Evolutionary conservation across 2,797 vertebrate genomes (phyloP).

Genomic region (Synanceia verrucosa): DNA sequence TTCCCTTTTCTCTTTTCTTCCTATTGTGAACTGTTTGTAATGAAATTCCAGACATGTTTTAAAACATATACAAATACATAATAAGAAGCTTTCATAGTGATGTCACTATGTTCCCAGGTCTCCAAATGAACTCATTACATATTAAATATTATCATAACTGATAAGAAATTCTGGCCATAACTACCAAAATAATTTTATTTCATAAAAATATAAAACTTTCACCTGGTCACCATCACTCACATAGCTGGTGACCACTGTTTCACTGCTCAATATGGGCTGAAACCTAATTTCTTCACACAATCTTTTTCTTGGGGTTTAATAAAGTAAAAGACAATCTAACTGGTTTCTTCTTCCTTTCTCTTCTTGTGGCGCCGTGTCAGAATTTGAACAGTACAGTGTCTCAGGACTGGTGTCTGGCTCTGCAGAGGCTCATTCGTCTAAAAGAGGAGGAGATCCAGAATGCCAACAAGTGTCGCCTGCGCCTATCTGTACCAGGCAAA

Average conservation of each 20-base stretch:
- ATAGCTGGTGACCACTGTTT: too few species aligned
- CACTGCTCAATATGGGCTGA: too few species aligned
- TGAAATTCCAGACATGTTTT: neutral
- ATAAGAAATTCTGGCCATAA: neutral
- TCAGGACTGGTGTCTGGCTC: constrained; percentile 92
- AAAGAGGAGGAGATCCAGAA: constrained; percentile 94
- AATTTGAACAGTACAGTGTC: constrained; percentile 92
- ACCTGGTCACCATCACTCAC: too few species aligned
- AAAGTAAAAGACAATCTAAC: neutral
- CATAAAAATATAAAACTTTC: too few species aligned
- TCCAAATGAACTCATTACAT: neutral
- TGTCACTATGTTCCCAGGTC: neutral
- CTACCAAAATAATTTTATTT: neutral
- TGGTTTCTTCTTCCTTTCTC: neutral
- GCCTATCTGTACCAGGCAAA: constrained; percentile 89
- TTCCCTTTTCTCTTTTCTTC: neutral
- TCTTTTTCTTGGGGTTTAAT: neutral
- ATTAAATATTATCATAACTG: neutral
- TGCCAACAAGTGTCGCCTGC: constrained; percentile 91
- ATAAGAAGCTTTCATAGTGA: neutral
- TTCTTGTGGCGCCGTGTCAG: constrained; percentile 59
- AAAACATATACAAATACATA: neutral
- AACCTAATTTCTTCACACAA: too few species aligned
- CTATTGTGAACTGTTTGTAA: neutral
- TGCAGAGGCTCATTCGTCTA: constrained; percentile 91